Base-by-base conservation (phyloP, 2,113 vertebrate species). In the Oncorhynchus gorbuscha region DNA sequence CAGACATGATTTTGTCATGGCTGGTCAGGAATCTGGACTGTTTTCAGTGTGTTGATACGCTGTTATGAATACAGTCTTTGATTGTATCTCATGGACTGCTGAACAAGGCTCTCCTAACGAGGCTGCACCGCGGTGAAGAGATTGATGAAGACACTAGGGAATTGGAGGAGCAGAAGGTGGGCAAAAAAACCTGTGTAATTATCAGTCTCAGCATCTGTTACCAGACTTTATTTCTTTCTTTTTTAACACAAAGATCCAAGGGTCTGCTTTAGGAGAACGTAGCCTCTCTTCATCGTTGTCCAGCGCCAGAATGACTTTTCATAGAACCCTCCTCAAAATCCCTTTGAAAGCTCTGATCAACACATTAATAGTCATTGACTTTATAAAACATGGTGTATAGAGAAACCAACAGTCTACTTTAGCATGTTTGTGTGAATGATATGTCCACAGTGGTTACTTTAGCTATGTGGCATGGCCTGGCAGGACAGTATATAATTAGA, bases 131-230 rank as follows among this genome's bases (percentile, higher is more conserved):
- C 39, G 69, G 30, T 13, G 70, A 70, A 66, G 79, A 70, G 83
- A 75, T 59, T 86, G 82, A 86, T 81, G 76, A 85, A 85, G 86
- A 80, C 79, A 4, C 77, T 12, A 69, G 83, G 83, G 84, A 85
- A 82, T 77, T 64, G 48, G 70, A 72, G 39, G 70, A 11, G 16
- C 35, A 66, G 65, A 5, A 59, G 71, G 68, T 59, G 59, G 65
- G 32, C 1, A 1, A 6, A 6, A 35, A 35, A 35, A 35, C 1
- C 4, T 62, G 8, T 9, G 39, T 85, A 78, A 87, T 82, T 81
- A 76, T 67, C 62, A 67, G 76, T 80, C 45, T 87, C 32, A 78
- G 67, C n/a, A 69, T 73, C 82, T 79, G 83, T 80, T 85, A 85
- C 79, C 79, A 74, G 79, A 9, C 39, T 78, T 39, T 39, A 8